Evolutionary conservation across 2,797 vertebrate genomes (phyloP), one percentile per base, ranked within the genome.

Genomic region (Chiroxiphia lanceolata): DNA sequence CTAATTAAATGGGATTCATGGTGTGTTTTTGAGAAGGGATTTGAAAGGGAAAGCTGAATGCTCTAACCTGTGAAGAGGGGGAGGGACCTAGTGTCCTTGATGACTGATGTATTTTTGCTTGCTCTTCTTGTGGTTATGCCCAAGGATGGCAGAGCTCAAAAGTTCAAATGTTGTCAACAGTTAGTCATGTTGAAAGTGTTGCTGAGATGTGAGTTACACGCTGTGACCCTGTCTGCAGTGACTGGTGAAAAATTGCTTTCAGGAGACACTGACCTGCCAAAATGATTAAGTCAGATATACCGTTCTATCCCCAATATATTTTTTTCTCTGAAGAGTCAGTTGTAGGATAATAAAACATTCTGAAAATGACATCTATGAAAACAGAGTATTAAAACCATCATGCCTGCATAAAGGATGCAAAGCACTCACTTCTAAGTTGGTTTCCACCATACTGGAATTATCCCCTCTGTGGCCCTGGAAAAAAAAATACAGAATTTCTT

Each of bases 1-100:
- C 83, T 95, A 93, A 86, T 91, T 93, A 93, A 90, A 88, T 57
- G 14, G 85, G 67, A 90, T 87, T 89, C 74, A 13, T 80, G 67
- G 54, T 93, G 92, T 77, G 71, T 17, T 86, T 94, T 83, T 93
- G 82, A 90, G 42, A 94, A 51, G 14, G 22, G 31, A 75, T 91
- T 74, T 95, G 57, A 87, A 93, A 95, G 29, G 27, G 31, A 6
- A 90, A 29, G 22, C 17, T 61, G 81, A 86, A 85, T 54, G 21
- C 80, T 76, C 78, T 67, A 53, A 31, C 59, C 91, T 1, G 0
- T 77, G 44, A 78, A 77, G n/a, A 64, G 31, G 16, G 19, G 60
- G 77, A 83, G 61, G 50, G 69, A 80, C 27, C 33, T 33, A 45
- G 13, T n/a, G 34, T 40, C 53, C 87, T 91, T 92, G 64, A 88